phyloP scores from a whole-genome alignment of 2,797 vertebrate genomes.

The Eospalax fontanierii region DNA sequence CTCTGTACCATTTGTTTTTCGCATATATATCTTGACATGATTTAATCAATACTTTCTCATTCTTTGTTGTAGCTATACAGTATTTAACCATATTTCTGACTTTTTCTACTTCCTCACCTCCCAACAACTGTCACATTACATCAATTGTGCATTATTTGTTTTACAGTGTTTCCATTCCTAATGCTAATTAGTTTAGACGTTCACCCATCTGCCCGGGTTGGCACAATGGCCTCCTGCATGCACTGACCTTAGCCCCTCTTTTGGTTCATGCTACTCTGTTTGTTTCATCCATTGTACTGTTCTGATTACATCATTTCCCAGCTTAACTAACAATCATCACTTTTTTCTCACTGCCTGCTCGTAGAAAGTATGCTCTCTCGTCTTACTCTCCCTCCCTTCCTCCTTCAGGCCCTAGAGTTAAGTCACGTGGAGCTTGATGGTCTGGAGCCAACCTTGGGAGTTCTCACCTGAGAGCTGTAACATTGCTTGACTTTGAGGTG shows the following conservation, averaged over 20 bases:
- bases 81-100: slow-evolving; percentile 6
- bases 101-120: slow-evolving; percentile 5
- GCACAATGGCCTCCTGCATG: neutral
- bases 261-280: slow-evolving; percentile 16
- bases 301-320: slow-evolving; percentile 36
- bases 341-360: neutral
- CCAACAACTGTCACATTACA: slow-evolving; percentile 31
- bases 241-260: neutral
- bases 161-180: neutral
- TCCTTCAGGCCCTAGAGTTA: neutral
- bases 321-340: neutral
- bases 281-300: neutral
- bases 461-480: neutral
- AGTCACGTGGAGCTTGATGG: neutral
- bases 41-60: neutral
- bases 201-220: neutral
- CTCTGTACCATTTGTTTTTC: neutral
- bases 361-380: neutral
- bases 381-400: neutral
- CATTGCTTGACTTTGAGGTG: neutral
- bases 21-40: neutral
- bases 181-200: slow-evolving; percentile 4
- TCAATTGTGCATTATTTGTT: slow-evolving; percentile 31
- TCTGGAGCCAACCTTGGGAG: neutral
- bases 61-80: neutral